Conservation (phyloP, 1,140 invertebrate genomes). For the Aethina tumida region DNA sequence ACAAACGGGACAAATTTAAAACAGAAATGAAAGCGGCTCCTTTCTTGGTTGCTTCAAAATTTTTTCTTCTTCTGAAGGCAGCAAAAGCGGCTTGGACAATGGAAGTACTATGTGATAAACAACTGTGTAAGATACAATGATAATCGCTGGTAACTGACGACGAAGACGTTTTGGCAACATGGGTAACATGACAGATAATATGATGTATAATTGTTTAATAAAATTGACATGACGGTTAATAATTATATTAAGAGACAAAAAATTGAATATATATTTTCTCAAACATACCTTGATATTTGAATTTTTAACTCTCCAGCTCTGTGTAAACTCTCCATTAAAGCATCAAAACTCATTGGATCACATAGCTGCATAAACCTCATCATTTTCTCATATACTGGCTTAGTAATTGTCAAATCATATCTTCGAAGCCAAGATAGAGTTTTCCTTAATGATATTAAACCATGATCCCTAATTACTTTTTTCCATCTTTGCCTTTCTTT, state of each 20-base stretch:
- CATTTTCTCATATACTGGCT: conserved; percentile 51
- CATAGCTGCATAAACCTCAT: conserved; percentile 64
- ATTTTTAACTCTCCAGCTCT: conserved; percentile 58
- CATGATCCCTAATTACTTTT: conserved; percentile 65
- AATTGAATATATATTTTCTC: not conserved
- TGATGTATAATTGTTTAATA: conserved; percentile 5
- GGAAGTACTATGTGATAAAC: conserved; percentile 11
- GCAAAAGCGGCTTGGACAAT: not conserved
- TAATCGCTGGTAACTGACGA: conserved; percentile 5
- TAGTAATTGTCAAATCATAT: conserved; percentile 54
- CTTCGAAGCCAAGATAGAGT: conserved; percentile 48
- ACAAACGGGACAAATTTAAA: not conserved
- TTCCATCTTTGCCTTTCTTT: conserved; percentile 61
- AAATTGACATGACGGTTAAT: not conserved
- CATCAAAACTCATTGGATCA: conserved; percentile 63
- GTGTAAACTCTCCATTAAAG: conserved; percentile 63
- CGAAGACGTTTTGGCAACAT: conserved; percentile 5
- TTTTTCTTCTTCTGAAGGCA: conserved; percentile 1
- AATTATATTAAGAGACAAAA: not conserved
- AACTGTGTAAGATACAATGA: conserved; percentile 7
- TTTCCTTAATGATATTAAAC: conserved; percentile 64
- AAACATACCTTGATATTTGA: conserved; percentile 44
- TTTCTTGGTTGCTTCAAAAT: too few species aligned
- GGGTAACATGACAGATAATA: conserved; percentile 2
- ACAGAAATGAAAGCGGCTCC: not conserved